A percentile compares a stretch with the other conserved stretches of the same genome.
These are phyloP conservation scores for Ferdinandea cuprea DNA, from an alignment of 2,888 invertebrate species.

Conservation along the genomic window DNA sequence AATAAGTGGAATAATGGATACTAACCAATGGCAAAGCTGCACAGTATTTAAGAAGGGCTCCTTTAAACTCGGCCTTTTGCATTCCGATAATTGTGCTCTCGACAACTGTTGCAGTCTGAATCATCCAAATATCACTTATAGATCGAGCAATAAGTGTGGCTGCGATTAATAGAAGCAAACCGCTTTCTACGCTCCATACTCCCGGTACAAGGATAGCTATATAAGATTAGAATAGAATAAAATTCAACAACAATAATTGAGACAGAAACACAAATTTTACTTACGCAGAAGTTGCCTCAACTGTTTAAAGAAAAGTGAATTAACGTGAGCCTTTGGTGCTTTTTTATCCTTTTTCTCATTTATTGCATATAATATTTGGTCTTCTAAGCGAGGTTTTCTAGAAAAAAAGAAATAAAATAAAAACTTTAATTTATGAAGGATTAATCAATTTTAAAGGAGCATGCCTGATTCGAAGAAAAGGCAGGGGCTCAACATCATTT, in stretches of 20 bases:
- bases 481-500: too few relatives aligned
- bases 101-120: conserved; percentile 95
- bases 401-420: conserved; percentile 75
- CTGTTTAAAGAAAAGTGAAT: conserved; percentile 89
- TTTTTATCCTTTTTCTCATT: conserved; percentile 86
- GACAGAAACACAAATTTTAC: conserved; percentile 69
- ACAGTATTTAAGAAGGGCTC: conserved; percentile 90
- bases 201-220: conserved; percentile 91
- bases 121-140: conserved; percentile 98
- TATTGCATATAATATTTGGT: conserved; percentile 91
- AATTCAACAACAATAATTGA: too few relatives aligned
- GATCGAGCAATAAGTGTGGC: conserved; percentile 93
- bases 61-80: conserved; percentile 90
- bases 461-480: too few relatives aligned
- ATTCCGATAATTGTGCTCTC: conserved; percentile 97
- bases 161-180: conserved; percentile 90
- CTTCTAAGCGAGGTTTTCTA: conserved; percentile 85
- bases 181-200: conserved; percentile 89
- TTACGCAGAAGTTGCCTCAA: conserved; percentile 86
- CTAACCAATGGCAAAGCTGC: conserved; percentile 94
- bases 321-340: conserved; percentile 89
- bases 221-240: conserved; percentile 3
- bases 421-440: background rate
- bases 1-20: conserved; percentile 67
- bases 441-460: too few relatives aligned